Conservation (phyloP, 2,113 vertebrate species). For the Syngnathoides biaculeatus region DNA sequence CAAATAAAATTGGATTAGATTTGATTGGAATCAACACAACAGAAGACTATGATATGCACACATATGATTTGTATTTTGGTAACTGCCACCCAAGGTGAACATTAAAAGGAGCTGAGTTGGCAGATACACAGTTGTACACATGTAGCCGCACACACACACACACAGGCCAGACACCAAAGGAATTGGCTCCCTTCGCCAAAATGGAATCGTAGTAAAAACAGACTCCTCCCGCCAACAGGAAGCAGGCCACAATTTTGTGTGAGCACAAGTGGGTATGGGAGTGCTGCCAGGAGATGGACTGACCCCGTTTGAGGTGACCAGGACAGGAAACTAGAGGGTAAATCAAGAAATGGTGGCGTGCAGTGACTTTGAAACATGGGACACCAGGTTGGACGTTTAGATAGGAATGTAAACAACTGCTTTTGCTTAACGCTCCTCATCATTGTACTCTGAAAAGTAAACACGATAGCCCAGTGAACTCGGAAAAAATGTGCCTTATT, state of each 20-base stretch:
- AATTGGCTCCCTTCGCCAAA: conserved; percentile 53
- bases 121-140: neutral
- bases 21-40: neutral
- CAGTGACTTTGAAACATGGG: conserved; percentile 15
- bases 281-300: conserved; percentile 32
- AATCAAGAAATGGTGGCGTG: conserved; percentile 20
- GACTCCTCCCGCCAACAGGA: conserved; percentile 53
- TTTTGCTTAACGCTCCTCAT: conserved; percentile 8
- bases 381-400: conserved; percentile 9
- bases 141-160: conserved; percentile 19
- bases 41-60: conserved; percentile 7
- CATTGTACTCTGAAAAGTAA: neutral
- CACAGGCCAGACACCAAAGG: conserved; percentile 45
- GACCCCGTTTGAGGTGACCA: conserved; percentile 35
- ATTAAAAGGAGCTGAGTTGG: conserved; percentile 14
- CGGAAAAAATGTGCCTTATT: neutral
- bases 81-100: neutral
- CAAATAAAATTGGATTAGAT: neutral
- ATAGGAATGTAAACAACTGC: conserved; percentile 13
- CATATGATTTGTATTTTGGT: conserved; percentile 11
- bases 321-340: conserved; percentile 11
- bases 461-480: neutral
- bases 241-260: conserved; percentile 45
- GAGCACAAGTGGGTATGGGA: conserved; percentile 37
- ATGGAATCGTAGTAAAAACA: conserved; percentile 61